Evolutionary conservation across 2,113 vertebrate genomes (phyloP).

Genomic region (Rallus limicola): DNA sequence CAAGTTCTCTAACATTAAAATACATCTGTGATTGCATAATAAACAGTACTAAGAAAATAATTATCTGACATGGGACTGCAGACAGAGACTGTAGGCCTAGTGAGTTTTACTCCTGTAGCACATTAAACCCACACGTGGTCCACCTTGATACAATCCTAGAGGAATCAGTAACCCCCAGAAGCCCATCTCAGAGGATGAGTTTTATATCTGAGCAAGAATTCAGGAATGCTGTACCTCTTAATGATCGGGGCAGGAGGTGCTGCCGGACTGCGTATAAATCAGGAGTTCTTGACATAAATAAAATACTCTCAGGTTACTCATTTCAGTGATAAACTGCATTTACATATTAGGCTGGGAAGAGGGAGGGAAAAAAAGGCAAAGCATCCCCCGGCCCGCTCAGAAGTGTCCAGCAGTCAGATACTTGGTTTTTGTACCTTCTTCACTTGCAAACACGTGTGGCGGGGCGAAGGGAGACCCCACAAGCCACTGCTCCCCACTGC

Average conservation of each 20-base stretch:
- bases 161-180: slow-evolving; percentile 50
- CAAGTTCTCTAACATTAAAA: slow-evolving; percentile 49
- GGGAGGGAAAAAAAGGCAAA: slow-evolving; percentile 6
- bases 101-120: slow-evolving; percentile 22
- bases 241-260: not conserved
- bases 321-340: slow-evolving; percentile 54
- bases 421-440: slow-evolving; percentile 56
- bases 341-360: slow-evolving; percentile 18
- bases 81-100: slow-evolving; percentile 33
- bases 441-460: not conserved
- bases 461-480: not conserved
- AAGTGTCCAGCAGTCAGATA: slow-evolving; percentile 16
- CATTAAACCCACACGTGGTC: slow-evolving; percentile 41
- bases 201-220: slow-evolving; percentile 57
- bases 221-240: slow-evolving; percentile 40
- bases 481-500: not conserved
- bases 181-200: slow-evolving; percentile 12
- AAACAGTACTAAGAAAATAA: slow-evolving; percentile 70
- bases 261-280: slow-evolving; percentile 31
- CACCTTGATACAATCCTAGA: slow-evolving; percentile 42
- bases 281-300: slow-evolving; percentile 74
- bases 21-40: slow-evolving; percentile 3
- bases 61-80: slow-evolving; percentile 50
- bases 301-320: slow-evolving; percentile 35
- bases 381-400: not conserved